These are phyloP conservation scores for Allophyes oxyacanthae DNA, from an alignment of 2,888 invertebrate species.

Conservation along the genomic window DNA sequence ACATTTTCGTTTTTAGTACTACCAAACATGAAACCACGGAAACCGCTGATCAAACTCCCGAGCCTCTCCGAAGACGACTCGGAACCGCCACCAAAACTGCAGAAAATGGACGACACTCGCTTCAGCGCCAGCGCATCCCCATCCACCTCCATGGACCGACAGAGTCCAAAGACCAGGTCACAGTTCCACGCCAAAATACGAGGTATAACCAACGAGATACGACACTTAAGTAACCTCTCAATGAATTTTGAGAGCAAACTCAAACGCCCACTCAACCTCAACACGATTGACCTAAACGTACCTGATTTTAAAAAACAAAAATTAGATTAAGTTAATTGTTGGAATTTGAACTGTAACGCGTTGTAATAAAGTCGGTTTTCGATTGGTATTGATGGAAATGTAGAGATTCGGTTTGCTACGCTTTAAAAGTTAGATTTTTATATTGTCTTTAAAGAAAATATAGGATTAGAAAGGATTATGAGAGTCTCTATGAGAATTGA, in stretches of 20 bases:
- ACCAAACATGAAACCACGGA: constrained; percentile 84
- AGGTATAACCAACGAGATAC: constrained; percentile 75
- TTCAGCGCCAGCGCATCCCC: constrained; percentile 36
- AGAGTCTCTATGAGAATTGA: neutral
- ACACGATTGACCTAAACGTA: constrained; percentile 46
- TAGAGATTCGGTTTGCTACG: constrained; percentile 7
- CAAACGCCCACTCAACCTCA: constrained; percentile 62
- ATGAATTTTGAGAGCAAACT: constrained; percentile 65
- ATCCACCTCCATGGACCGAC: constrained; percentile 53
- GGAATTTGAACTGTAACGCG: constrained; percentile 16
- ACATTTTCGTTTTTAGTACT: constrained; percentile 62
- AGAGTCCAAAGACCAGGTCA: constrained; percentile 55
- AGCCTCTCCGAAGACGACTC: constrained; percentile 72
- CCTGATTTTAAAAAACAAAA: constrained; percentile 71
- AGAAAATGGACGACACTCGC: constrained; percentile 52
- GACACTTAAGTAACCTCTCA: constrained; percentile 67
- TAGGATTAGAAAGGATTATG: neutral
- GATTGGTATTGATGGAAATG: neutral
- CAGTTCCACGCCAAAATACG: constrained; percentile 70
- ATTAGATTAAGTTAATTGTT: constrained; percentile 56
- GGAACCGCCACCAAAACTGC: constrained; percentile 62
- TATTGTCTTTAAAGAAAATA: neutral
- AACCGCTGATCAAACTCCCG: constrained; percentile 78
- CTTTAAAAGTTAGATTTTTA: constrained; percentile 2
- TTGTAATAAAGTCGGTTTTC: constrained; percentile 8